Evolutionary conservation across 2,797 vertebrate species (phyloP).

Genomic region (Enteromius mattozi): DNA sequence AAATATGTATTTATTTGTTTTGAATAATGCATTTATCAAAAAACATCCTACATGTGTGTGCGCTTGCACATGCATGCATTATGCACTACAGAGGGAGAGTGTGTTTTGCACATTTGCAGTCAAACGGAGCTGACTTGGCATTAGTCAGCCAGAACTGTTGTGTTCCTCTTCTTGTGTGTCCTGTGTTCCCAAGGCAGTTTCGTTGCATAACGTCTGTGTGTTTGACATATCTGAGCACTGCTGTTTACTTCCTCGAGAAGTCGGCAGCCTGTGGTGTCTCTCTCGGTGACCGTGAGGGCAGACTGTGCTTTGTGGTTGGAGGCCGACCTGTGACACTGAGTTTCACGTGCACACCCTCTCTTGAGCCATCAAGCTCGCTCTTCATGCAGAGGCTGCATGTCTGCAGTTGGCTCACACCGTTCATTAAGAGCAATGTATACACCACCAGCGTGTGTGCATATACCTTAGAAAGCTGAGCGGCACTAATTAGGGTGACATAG

Average conservation of each 20-base stretch:
- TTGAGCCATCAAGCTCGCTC: not conserved
- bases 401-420: constrained; percentile 48
- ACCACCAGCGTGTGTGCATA: not conserved
- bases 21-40: not conserved
- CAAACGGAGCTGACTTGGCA: constrained; percentile 32
- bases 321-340: constrained; percentile 17
- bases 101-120: constrained; percentile 33
- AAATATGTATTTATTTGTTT: not conserved
- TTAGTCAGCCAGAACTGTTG: constrained; percentile 32
- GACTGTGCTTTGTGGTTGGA: not conserved
- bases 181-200: constrained; percentile 51
- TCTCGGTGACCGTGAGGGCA: not conserved
- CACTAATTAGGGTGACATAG: constrained; percentile 62
- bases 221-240: constrained; percentile 47
- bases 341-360: constrained; percentile 5
- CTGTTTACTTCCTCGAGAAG: constrained; percentile 56
- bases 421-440: constrained; percentile 4
- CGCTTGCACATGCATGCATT: constrained; percentile 35
- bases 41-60: not conserved
- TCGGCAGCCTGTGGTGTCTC: constrained; percentile 39
- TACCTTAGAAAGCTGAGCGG: constrained; percentile 22
- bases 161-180: constrained; percentile 51
- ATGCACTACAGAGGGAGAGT: not conserved
- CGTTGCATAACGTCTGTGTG: constrained; percentile 55
- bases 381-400: constrained; percentile 30